Evolutionary conservation across 64 coral and sea anemone species (phyloP).

Genomic region (Porites australiensis): DNA sequence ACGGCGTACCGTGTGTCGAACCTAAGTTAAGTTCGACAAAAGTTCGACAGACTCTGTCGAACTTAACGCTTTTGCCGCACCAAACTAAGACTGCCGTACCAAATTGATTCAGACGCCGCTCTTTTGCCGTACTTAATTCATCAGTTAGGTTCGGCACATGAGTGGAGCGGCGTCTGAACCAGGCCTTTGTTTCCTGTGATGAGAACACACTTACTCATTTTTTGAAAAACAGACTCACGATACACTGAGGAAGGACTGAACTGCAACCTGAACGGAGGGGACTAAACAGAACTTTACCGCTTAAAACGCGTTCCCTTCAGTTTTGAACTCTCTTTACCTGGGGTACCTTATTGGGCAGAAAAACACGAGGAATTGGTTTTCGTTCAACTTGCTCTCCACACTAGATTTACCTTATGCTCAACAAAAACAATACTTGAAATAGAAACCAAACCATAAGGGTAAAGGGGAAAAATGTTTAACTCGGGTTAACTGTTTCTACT

Average conservation of each 20-base stretch:
- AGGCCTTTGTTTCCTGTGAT: slow-evolving; percentile 54
- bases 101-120: too few relatives aligned
- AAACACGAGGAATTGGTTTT: neutral
- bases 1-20: too few relatives aligned
- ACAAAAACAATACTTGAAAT: neutral
- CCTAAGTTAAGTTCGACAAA: too few relatives aligned
- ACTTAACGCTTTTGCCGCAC: too few relatives aligned
- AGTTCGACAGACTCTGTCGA: too few relatives aligned
- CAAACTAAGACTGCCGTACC: too few relatives aligned
- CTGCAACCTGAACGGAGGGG: neutral
- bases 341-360: neutral
- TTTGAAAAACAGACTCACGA: neutral
- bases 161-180: too few relatives aligned
- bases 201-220: neutral
- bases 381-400: neutral
- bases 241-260: neutral
- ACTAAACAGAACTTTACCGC: neutral
- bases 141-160: too few relatives aligned
- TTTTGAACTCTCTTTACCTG: neutral
- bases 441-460: neutral
- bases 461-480: neutral
- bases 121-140: too few relatives aligned
- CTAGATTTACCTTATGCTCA: neutral
- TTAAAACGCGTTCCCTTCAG: slow-evolving; percentile 2
- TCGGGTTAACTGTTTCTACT: slow-evolving; percentile 10